A percentile compares a stretch with the other conserved stretches of the same genome.
These are phyloP conservation scores for Drusus annulatus DNA, from an alignment of 1,140 invertebrate species.

Conservation along the genomic window DNA sequence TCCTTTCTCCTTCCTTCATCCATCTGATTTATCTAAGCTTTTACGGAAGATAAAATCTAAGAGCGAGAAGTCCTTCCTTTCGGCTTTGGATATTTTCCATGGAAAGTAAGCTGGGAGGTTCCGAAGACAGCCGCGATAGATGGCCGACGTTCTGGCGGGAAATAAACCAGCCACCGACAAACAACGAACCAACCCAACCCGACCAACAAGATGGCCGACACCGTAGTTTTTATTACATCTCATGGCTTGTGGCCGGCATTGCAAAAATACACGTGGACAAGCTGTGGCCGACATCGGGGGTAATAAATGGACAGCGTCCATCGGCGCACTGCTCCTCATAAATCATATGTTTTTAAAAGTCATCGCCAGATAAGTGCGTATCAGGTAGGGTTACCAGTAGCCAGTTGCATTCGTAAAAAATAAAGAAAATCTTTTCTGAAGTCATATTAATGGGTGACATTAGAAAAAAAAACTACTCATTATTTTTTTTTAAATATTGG, in stretches of 20 bases:
- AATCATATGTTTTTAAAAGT: slow-evolving; percentile 44
- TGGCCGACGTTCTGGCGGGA: background rate
- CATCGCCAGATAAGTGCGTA: slow-evolving; percentile 8
- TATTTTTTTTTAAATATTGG: too few relatives aligned
- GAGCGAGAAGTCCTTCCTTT: too few relatives aligned
- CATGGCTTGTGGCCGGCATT: background rate
- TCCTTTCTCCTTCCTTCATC: too few relatives aligned
- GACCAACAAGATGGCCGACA: background rate
- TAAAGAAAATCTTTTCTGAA: too few relatives aligned
- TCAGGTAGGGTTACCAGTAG: background rate
- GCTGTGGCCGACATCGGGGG: background rate
- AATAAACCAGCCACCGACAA: background rate
- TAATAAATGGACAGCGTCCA: slow-evolving; percentile 46
- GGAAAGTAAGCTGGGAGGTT: background rate
- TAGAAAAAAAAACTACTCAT: too few relatives aligned
- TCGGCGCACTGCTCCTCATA: slow-evolving; percentile 34
- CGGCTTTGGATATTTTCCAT: too few relatives aligned
- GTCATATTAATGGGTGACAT: too few relatives aligned
- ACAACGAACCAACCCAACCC: background rate
- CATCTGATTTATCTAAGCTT: too few relatives aligned
- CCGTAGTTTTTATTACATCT: too few relatives aligned
- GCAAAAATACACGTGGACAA: background rate
- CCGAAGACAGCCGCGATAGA: slow-evolving; percentile 40
- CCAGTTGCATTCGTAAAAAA: too few relatives aligned
- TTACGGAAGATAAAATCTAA: too few relatives aligned